Evolutionary conservation across 2,113 vertebrate genomes (phyloP), one percentile per base, ranked within the genome.

Genomic region (Hemicordylus capensis): DNA sequence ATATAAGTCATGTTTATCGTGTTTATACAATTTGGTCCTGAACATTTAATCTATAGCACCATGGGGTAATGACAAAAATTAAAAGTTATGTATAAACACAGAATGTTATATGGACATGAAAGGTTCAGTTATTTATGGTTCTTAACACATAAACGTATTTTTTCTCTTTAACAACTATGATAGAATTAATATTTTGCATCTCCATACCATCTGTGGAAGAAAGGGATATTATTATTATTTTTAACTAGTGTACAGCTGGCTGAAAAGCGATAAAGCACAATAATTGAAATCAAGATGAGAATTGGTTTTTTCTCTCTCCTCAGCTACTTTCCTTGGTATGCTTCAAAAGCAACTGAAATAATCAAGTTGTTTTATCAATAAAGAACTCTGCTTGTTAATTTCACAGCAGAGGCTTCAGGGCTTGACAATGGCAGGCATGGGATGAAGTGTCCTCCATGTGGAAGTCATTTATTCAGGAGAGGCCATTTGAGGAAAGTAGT

Each of bases 351-450:
- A 79, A 80, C 17, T 37, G 66, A 85, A 78, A 79, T 48, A 73
- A 85, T 80, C 76, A 51, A 72, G 80, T 73, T 67, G 58, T 76
- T 85, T 63, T 42, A 80, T 85, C 84, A 80, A 79, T 73, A 72
- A 73, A 80, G 44, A 61, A 72, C 67, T 85, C 67, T 44, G 63
- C 63, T 85, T 80, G 76, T 85, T 85, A 85, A 85, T 85, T 85
- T 73, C 84, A 64, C 76, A 85, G 56, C 42, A 61, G 73, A 80
- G 37, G 76, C 84, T 85, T 80, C 54, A 5, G 84, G 84, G 84
- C 84, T 80, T 10, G 28, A 80, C 76, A 85, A 85, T 80, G 56
- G 84, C 42, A 80, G 80, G 44, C 10, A 31, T 11, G 42, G 76
- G 44, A 51, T 37, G 56, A 72, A 44, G 67, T 58, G 2, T 44